phyloP scores from a whole-genome alignment of 2,888 invertebrate species.

The Diarsia rubi region DNA sequence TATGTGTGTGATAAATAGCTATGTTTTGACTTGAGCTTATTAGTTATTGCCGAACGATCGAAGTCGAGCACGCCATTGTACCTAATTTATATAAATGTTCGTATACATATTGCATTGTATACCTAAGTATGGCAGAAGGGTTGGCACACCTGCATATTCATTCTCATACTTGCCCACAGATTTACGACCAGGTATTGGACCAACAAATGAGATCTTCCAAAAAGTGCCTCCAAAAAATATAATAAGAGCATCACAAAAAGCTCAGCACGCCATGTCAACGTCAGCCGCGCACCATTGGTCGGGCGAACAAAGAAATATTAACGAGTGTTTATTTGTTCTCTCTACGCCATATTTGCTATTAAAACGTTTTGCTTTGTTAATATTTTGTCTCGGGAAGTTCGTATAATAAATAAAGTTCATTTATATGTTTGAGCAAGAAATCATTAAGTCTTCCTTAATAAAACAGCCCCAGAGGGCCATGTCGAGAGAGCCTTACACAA shows the following conservation, averaged over 20 bases:
- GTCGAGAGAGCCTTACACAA: slow-evolving; percentile 78
- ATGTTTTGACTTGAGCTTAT: slow-evolving; percentile 53
- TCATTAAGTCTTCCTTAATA: slow-evolving; percentile 77
- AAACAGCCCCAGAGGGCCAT: slow-evolving; percentile 70
- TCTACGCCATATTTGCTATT: slow-evolving; percentile 74
- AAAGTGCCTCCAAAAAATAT: slow-evolving; percentile 88
- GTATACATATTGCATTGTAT: slow-evolving; percentile 54
- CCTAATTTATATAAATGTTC: slow-evolving; percentile 64
- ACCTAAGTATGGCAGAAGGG: slow-evolving; percentile 77
- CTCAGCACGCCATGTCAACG: slow-evolving; percentile 86
- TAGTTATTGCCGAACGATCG: slow-evolving; percentile 43
- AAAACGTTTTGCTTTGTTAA: slow-evolving; percentile 61
- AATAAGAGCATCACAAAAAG: slow-evolving; percentile 88
- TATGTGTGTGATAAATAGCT: slow-evolving; percentile 48
- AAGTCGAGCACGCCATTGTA: slow-evolving; percentile 44
- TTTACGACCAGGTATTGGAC: slow-evolving; percentile 89
- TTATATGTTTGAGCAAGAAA: slow-evolving; percentile 55
- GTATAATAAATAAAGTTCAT: slow-evolving; percentile 15
- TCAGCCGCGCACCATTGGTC: slow-evolving; percentile 86
- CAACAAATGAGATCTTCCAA: slow-evolving; percentile 89
- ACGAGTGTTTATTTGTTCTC: slow-evolving; percentile 83
- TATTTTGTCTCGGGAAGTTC: slow-evolving; percentile 45
- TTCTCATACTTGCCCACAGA: slow-evolving; percentile 83
- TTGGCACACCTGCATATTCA: slow-evolving; percentile 88
- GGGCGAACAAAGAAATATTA: slow-evolving; percentile 89